Evolutionary conservation across 2,797 vertebrate genomes (phyloP).

Genomic region (Anabas testudineus): DNA sequence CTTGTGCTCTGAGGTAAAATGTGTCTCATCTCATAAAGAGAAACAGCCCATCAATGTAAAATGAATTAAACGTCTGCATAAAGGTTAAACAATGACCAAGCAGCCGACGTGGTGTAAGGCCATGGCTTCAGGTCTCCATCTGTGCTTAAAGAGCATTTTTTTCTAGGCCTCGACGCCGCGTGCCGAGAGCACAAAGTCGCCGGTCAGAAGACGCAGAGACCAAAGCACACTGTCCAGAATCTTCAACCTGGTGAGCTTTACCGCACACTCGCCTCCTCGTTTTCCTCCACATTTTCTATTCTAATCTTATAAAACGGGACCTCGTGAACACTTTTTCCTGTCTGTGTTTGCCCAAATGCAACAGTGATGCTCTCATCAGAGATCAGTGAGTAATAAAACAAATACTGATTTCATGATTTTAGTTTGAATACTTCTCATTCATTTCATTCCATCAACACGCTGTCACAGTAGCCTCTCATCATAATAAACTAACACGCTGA

Average conservation of each 20-base stretch:
- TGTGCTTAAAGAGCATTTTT: conserved; percentile 63
- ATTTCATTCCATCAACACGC: conserved; percentile 17
- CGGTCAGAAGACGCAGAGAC: conserved; percentile 83
- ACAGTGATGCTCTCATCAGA: conserved; percentile 77
- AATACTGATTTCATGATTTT: conserved; percentile 20
- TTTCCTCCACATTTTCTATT: background rate
- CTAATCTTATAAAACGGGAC: conserved; percentile 20
- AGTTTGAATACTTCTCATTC: conserved; percentile 4
- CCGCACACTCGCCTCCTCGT: background rate
- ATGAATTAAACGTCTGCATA: conserved; percentile 15
- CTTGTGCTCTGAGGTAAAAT: conserved; percentile 1
- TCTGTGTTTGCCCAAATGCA: conserved; percentile 67
- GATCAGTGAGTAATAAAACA: conserved; percentile 75
- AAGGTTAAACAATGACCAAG: conserved; percentile 21
- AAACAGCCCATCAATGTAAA: conserved; percentile 9
- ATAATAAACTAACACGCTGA: conserved; percentile 54
- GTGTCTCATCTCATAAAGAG: background rate
- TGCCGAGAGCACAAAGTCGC: conserved; percentile 83
- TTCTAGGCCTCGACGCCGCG: conserved; percentile 78
- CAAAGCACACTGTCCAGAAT: conserved; percentile 87
- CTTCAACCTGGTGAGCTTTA: conserved; percentile 87
- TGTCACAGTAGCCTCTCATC: conserved; percentile 34
- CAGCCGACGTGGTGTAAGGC: conserved; percentile 5
- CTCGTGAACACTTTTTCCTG: conserved; percentile 40
- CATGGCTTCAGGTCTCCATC: conserved; percentile 34